Percentiles rank a stretch among this genome's conserved stretches.
Conservation (phyloP, 2,888 invertebrate species). For the Nysson spinosus region DNA sequence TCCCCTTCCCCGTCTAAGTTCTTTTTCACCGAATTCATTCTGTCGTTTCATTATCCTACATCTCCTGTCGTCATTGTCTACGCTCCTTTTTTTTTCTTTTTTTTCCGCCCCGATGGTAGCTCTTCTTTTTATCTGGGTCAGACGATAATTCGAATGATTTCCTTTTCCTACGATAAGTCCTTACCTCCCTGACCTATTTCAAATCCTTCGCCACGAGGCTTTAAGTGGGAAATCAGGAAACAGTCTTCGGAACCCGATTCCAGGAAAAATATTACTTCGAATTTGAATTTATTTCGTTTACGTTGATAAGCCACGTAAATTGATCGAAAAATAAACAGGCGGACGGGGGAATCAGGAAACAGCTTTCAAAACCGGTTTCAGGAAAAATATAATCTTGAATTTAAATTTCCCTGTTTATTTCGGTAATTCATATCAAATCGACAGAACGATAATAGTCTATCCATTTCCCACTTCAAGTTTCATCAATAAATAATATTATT, state of each 20-base stretch:
- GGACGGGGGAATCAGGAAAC: no score
- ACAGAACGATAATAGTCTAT: not conserved
- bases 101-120: slow-evolving; percentile 24
- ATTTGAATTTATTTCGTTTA: no score
- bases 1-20: slow-evolving; percentile 3
- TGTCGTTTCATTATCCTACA: slow-evolving; percentile 35
- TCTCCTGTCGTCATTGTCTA: slow-evolving; percentile 26
- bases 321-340: no score
- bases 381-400: no score
- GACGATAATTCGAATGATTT: slow-evolving; percentile 16
- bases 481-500: not conserved
- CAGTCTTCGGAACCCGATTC: not conserved
- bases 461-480: not conserved
- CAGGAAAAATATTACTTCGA: no score
- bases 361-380: no score
- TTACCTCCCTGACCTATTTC: no score
- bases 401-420: no score
- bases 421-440: no score
- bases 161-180: not conserved
- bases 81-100: slow-evolving; percentile 12
- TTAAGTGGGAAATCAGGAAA: no score
- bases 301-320: no score
- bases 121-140: slow-evolving; percentile 36
- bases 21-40: slow-evolving; percentile 29
- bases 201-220: no score